phyloP scores from a whole-genome alignment of 2,113 vertebrate species.

The Jaculus jaculus region DNA sequence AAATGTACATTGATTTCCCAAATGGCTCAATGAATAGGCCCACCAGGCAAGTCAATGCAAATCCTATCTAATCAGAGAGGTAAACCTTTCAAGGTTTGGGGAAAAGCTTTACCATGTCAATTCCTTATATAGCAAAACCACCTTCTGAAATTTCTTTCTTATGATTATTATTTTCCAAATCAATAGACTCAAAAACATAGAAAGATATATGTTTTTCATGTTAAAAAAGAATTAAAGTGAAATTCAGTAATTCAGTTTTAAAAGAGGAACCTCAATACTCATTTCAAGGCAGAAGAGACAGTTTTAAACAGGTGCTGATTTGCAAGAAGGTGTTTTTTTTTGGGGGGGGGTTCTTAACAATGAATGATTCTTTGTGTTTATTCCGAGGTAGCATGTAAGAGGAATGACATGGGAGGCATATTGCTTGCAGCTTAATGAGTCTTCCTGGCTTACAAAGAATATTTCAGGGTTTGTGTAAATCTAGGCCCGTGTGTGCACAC shows the following conservation, averaged over 20 bases:
- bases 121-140: not conserved
- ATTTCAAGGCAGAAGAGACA: not conserved
- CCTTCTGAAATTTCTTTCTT: constrained; percentile 8
- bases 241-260: not conserved
- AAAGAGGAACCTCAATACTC: constrained; percentile 36
- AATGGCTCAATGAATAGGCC: not conserved
- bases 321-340: constrained; percentile 41
- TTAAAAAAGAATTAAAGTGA: constrained; percentile 51
- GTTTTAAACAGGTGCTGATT: constrained; percentile 39
- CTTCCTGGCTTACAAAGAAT: constrained; percentile 59
- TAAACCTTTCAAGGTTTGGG: not conserved
- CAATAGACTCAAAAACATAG: not conserved
- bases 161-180: constrained; percentile 40
- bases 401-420: constrained; percentile 64
- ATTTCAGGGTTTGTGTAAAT: constrained; percentile 69
- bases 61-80: not conserved
- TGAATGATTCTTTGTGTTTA: constrained; percentile 53
- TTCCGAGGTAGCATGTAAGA: constrained; percentile 56
- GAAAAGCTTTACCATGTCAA: not conserved
- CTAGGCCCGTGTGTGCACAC: constrained; percentile 54
- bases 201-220: not conserved
- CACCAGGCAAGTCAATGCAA: not conserved
- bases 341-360: too few species aligned
- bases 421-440: constrained; percentile 70
- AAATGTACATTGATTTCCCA: constrained; percentile 24